phyloP scores from a whole-genome alignment of 2,888 invertebrate genomes.

The Synergus japonicus region DNA sequence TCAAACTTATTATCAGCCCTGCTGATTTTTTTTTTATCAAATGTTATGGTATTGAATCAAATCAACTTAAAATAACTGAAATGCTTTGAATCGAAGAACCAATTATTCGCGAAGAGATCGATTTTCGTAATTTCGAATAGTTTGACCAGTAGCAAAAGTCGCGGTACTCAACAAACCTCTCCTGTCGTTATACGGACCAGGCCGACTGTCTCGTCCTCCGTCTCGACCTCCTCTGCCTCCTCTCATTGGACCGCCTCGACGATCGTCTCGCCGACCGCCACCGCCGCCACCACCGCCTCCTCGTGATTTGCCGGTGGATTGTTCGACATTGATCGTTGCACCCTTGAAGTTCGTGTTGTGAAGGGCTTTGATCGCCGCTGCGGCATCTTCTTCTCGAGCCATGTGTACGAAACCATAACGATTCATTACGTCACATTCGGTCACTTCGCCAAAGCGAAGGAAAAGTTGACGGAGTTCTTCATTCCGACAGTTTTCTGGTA shows the following conservation, averaged over 20 bases:
- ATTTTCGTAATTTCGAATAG: slow-evolving; percentile 16
- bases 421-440: slow-evolving; percentile 96
- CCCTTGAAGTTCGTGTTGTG: slow-evolving; percentile 92
- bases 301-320: slow-evolving; percentile 87
- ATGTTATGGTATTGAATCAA: background rate
- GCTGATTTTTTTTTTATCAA: background rate
- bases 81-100: background rate
- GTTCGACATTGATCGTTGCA: slow-evolving; percentile 90
- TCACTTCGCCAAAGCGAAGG: slow-evolving; percentile 91
- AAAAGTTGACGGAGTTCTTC: slow-evolving; percentile 91
- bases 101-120: slow-evolving; percentile 12
- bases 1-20: no score
- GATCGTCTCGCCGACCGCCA: slow-evolving; percentile 79
- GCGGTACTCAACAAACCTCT: slow-evolving; percentile 70
- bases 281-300: slow-evolving; percentile 80
- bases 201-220: slow-evolving; percentile 77
- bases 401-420: slow-evolving; percentile 96
- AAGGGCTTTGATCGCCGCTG: slow-evolving; percentile 88
- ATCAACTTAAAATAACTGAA: background rate
- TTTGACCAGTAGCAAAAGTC: slow-evolving; percentile 53
- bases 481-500: slow-evolving; percentile 90
- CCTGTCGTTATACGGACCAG: slow-evolving; percentile 76
- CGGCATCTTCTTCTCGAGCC: slow-evolving; percentile 89
- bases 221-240: slow-evolving; percentile 79
- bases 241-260: slow-evolving; percentile 79